Conservation (phyloP, 1,140 invertebrate species). For the Sitodiplosis mosellana region DNA sequence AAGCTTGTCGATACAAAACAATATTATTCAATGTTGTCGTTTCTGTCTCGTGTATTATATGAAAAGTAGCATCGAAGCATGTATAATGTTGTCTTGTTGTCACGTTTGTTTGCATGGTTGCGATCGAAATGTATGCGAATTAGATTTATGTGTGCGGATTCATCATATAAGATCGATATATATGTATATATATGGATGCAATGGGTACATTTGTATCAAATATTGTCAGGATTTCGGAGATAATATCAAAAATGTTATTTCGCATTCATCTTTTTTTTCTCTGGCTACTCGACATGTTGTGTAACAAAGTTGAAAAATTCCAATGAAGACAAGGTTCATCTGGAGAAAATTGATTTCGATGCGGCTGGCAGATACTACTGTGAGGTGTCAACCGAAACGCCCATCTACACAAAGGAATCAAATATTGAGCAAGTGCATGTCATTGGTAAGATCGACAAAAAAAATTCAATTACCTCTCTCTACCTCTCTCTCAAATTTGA, state of each 20-base stretch:
- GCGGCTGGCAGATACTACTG: slow-evolving; percentile 54
- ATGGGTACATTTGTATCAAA: background rate
- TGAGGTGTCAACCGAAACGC: slow-evolving; percentile 52
- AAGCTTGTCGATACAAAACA: too few species aligned
- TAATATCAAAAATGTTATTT: background rate
- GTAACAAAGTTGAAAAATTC: slow-evolving; percentile 41
- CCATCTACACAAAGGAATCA: slow-evolving; percentile 57
- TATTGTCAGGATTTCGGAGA: background rate
- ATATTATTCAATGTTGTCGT: too few species aligned
- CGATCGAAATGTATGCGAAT: too few species aligned
- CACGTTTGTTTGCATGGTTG: too few species aligned
- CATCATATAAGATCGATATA: background rate
- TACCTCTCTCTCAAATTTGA: background rate
- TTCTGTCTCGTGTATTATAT: too few species aligned
- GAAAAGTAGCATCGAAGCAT: too few species aligned
- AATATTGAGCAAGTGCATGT: slow-evolving; percentile 48
- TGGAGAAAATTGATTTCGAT: slow-evolving; percentile 52
- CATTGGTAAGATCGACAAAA: slow-evolving; percentile 39
- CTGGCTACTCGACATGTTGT: slow-evolving; percentile 1
- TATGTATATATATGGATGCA: background rate
- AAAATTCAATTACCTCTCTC: background rate
- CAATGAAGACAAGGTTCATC: slow-evolving; percentile 51
- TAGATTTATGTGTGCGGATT: too few species aligned
- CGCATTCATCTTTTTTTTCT: background rate
- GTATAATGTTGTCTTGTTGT: too few species aligned